Percentiles rank a stretch among this genome's conserved stretches.
These are phyloP conservation scores for Polydrusus pterygomalis DNA, from an alignment of 2,888 invertebrate genomes.

Conservation along the genomic window DNA sequence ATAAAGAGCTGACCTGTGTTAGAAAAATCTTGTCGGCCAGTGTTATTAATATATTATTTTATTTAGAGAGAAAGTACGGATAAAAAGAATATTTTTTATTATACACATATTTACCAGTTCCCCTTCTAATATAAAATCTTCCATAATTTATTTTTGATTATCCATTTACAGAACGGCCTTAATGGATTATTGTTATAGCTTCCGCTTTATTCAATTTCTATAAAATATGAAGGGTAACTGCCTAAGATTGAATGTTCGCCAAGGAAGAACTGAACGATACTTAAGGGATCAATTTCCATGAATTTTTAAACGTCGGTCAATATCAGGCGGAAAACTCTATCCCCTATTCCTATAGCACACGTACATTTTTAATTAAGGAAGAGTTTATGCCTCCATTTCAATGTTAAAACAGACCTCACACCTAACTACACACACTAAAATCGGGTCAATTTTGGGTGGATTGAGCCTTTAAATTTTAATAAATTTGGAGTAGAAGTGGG, in stretches of 20 bases:
- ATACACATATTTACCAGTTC: no score
- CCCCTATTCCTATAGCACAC: not conserved
- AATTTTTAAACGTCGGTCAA: constrained; percentile 37
- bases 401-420: not conserved
- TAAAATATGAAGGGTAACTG: constrained; percentile 24
- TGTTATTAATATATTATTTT: no score
- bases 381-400: not conserved
- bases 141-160: constrained; percentile 16
- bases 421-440: no score
- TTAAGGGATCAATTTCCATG: constrained; percentile 25
- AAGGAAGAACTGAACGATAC: constrained; percentile 22
- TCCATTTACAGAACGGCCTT: not conserved
- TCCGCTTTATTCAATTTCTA: constrained; percentile 12
- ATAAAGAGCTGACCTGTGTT: no score
- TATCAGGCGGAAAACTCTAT: constrained; percentile 1
- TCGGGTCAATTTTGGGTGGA: no score
- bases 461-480: no score
- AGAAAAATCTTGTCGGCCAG: no score
- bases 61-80: no score
- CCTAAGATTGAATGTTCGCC: constrained; percentile 19
- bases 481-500: no score
- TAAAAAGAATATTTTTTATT: no score
- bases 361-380: not conserved
- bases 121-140: not conserved
- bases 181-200: constrained; percentile 24